A percentile compares a stretch with the other conserved stretches of the same genome.
These are phyloP conservation scores for Anthrax anthrax DNA, from an alignment of 2,888 invertebrate genomes.

Conservation along the genomic window DNA sequence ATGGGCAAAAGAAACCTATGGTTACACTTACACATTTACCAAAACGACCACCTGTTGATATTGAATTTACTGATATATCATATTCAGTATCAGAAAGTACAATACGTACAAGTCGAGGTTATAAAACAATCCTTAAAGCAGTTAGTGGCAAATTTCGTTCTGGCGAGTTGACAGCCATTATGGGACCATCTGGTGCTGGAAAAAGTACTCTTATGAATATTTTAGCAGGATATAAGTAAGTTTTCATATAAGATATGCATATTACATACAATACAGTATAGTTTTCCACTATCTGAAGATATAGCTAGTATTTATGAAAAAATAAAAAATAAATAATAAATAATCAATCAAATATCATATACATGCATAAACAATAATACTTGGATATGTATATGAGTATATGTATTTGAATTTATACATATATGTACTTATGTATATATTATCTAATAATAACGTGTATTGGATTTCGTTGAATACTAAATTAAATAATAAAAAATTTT, in stretches of 20 bases:
- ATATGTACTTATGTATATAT: too few species aligned
- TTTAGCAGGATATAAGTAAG: slow-evolving; percentile 74
- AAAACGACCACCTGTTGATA: slow-evolving; percentile 76
- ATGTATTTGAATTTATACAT: too few species aligned
- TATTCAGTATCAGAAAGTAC: slow-evolving; percentile 75
- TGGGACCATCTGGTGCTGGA: slow-evolving; percentile 78
- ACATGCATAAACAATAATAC: too few species aligned
- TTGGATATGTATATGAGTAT: too few species aligned
- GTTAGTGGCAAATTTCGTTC: slow-evolving; percentile 79
- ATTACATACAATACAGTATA: too few species aligned
- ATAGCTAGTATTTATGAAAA: too few species aligned
- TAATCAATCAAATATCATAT: too few species aligned
- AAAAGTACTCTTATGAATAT: slow-evolving; percentile 81
- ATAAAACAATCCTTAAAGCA: slow-evolving; percentile 75
- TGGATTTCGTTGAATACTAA: too few species aligned
- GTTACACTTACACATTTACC: slow-evolving; percentile 65
- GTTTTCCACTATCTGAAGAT: too few species aligned
- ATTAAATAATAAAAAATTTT: too few species aligned
- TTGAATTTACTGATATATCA: slow-evolving; percentile 74
- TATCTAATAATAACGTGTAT: too few species aligned
- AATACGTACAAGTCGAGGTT: slow-evolving; percentile 51
- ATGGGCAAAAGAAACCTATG: slow-evolving; percentile 52
- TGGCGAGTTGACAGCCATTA: slow-evolving; percentile 87
- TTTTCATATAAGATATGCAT: slow-evolving; percentile 12
- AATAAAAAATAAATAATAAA: too few species aligned